phyloP scores from a whole-genome alignment of 2,797 vertebrate genomes.

The Potorous gilbertii region DNA sequence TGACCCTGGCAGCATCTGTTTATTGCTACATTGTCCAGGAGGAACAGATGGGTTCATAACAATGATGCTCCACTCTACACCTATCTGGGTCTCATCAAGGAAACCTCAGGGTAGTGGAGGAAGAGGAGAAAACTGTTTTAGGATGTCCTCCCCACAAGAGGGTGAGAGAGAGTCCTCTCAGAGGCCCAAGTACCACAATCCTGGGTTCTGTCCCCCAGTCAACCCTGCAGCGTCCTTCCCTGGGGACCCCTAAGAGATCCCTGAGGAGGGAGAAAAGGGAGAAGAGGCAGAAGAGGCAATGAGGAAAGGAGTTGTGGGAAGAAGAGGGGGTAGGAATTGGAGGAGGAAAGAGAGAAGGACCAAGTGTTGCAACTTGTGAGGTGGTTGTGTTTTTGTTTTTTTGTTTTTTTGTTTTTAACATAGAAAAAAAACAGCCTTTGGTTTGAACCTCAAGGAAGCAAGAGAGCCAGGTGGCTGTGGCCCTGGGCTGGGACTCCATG shows the following conservation, averaged over 20 bases:
- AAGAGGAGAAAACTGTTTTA: slow-evolving; percentile 20
- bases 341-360: slow-evolving; percentile 56
- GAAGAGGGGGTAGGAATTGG: slow-evolving; percentile 37
- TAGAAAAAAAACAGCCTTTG: slow-evolving; percentile 85
- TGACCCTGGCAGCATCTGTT: slow-evolving; percentile 63
- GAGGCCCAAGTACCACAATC: slow-evolving; percentile 56
- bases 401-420: slow-evolving; percentile 71
- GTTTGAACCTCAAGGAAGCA: slow-evolving; percentile 83
- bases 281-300: slow-evolving; percentile 66
- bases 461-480: slow-evolving; percentile 72
- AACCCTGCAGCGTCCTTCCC: slow-evolving; percentile 55
- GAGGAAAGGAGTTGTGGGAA: slow-evolving; percentile 63
- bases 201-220: slow-evolving; percentile 63
- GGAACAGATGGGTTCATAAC: slow-evolving; percentile 11
- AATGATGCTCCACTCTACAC: slow-evolving; percentile 24
- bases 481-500: slow-evolving; percentile 52
- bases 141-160: slow-evolving; percentile 39
- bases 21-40: slow-evolving; percentile 75
- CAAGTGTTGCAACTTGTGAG: slow-evolving; percentile 80
- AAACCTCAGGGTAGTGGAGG: slow-evolving; percentile 15
- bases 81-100: slow-evolving; percentile 56
- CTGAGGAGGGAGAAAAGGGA: slow-evolving; percentile 70
- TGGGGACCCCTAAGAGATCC: slow-evolving; percentile 52
- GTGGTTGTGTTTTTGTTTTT: slow-evolving; percentile 80
- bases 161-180: slow-evolving; percentile 53